Evolutionary conservation across 2,888 invertebrate genomes (phyloP).

Genomic region (Sericinus montela): DNA sequence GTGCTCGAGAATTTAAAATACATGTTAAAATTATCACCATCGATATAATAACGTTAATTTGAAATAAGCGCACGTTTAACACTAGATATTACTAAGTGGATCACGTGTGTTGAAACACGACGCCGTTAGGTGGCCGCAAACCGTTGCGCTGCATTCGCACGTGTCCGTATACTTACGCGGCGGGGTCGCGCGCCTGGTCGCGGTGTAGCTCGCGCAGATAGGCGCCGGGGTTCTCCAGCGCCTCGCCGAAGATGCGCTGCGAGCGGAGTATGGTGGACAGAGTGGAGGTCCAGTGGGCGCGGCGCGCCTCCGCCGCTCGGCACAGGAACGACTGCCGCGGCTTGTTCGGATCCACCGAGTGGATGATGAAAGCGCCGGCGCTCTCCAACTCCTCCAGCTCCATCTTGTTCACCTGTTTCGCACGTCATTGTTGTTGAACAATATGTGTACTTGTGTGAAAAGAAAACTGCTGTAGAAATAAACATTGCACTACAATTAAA

Average conservation of each 20-base stretch:
- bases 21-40: too few relatives aligned
- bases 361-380: constrained; percentile 52
- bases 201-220: constrained; percentile 57
- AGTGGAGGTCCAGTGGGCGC: constrained; percentile 91
- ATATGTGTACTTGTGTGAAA: too few relatives aligned
- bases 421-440: too few relatives aligned
- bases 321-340: constrained; percentile 88
- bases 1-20: too few relatives aligned
- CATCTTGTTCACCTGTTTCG: constrained; percentile 87
- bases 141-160: neutral
- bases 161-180: constrained; percentile 52
- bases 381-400: constrained; percentile 81
- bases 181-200: constrained; percentile 46
- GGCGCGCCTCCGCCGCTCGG: constrained; percentile 85
- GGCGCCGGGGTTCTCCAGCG: constrained; percentile 95
- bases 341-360: constrained; percentile 89
- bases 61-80: too few relatives aligned
- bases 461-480: too few relatives aligned
- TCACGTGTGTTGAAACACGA: too few relatives aligned
- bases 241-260: constrained; percentile 95
- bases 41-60: too few relatives aligned
- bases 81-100: too few relatives aligned
- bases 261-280: constrained; percentile 93
- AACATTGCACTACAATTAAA: too few relatives aligned
- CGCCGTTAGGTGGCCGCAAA: neutral